A percentile compares a stretch with the other conserved stretches of the same genome.
Evolutionary conservation across 1,140 invertebrate genomes (phyloP).

Genomic region (Drosophila sechellia): DNA sequence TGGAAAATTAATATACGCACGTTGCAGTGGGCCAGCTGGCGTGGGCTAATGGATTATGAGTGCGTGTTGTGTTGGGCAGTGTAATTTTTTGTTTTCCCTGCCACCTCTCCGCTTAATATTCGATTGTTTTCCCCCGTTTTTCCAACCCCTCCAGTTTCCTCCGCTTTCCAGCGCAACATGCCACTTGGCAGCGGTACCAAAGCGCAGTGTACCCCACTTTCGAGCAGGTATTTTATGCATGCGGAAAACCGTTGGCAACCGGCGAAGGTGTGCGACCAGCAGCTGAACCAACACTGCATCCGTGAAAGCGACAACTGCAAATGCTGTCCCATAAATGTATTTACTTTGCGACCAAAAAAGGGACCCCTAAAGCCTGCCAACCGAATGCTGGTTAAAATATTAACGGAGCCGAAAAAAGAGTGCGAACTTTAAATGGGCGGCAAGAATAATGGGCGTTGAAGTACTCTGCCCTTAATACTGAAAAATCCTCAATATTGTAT

Average conservation of each 20-base stretch:
- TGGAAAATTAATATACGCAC: conserved; percentile 65
- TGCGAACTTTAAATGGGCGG: not conserved
- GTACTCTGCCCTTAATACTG: not conserved
- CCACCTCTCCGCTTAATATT: conserved; percentile 57
- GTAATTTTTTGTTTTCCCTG: conserved; percentile 49
- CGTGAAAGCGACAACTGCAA: conserved; percentile 8
- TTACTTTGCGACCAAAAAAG: conserved; percentile 30
- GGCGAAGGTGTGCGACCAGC: conserved; percentile 38
- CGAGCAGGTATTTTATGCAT: conserved; percentile 26
- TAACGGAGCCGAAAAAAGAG: not conserved
- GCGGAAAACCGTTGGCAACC: conserved; percentile 42
- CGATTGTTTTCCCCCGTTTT: conserved; percentile 66
- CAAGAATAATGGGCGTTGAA: not conserved
- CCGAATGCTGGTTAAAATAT: conserved; percentile 22
- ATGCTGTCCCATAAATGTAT: conserved; percentile 41
- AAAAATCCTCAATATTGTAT: not conserved
- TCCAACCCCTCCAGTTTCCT: not conserved
- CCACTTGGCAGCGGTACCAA: conserved; percentile 44
- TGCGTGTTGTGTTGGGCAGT: conserved; percentile 45
- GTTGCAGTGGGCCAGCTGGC: conserved; percentile 51
- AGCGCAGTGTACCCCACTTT: conserved; percentile 48
- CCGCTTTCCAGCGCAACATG: not conserved
- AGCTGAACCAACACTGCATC: conserved; percentile 44
- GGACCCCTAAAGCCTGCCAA: conserved; percentile 18
- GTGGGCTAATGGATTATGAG: conserved; percentile 76